Percentiles rank a stretch among this genome's conserved stretches.
Conservation (phyloP, 2,888 invertebrate species). For the Hipparchia semele region DNA sequence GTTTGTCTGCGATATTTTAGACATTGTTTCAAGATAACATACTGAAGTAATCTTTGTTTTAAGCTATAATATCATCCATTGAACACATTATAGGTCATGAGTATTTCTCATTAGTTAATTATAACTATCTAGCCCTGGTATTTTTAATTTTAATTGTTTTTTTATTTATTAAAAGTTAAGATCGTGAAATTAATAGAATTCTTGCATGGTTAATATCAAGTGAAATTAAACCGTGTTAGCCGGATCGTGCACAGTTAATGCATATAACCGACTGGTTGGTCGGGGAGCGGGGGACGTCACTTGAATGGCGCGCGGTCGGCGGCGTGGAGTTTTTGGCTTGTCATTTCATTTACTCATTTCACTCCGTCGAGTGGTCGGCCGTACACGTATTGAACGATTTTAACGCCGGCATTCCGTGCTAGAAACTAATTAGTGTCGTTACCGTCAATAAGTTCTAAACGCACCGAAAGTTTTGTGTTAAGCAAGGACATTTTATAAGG, state of each 20-base stretch:
- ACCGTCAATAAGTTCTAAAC: constrained; percentile 28
- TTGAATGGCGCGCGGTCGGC: constrained; percentile 42
- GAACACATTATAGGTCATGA: not conserved
- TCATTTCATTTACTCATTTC: constrained; percentile 41
- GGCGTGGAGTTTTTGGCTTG: constrained; percentile 44
- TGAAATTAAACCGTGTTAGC: constrained; percentile 47
- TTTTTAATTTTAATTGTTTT: not conserved
- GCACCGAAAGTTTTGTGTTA: constrained; percentile 29
- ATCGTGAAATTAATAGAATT: not conserved
- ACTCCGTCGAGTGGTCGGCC: constrained; percentile 56
- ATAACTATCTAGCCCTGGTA: not conserved
- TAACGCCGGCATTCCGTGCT: constrained; percentile 38
- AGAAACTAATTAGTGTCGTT: constrained; percentile 42
- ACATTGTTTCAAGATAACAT: not conserved
- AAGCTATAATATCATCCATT: not conserved
- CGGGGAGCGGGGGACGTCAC: constrained; percentile 56
- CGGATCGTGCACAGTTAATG: constrained; percentile 67
- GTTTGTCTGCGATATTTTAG: constrained; percentile 15
- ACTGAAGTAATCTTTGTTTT: not conserved
- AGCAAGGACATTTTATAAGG: constrained; percentile 56
- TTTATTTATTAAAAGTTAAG: not conserved
- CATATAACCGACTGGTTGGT: constrained; percentile 59
- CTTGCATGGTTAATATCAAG: not conserved
- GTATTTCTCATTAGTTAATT: not conserved
- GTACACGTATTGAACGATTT: constrained; percentile 35